Base-by-base conservation (phyloP, 2,113 vertebrate species). In the Eleginops maclovinus region DNA sequence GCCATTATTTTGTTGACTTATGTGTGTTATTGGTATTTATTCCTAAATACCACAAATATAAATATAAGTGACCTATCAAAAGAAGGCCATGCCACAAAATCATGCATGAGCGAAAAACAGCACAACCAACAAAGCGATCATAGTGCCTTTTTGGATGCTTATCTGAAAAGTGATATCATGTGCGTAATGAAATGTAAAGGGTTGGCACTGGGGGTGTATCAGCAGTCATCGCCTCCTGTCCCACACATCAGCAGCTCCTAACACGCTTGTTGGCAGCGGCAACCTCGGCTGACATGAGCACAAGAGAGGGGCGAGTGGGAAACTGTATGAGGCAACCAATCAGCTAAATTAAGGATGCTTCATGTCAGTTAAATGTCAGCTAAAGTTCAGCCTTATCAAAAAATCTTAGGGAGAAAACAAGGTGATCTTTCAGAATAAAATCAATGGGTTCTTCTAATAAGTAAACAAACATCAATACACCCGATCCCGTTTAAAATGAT, bases 301-400 rank as follows among this genome's bases (percentile, higher is more conserved):
- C 72, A 53, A 50, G 82, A 74, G 76, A 70, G 26, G 65, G 43
- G 19, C 15, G 24, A 62, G 36, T 4, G 21, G 47, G 59, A 53
- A n/a, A 4, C 59, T 65, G 60, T 17, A 65, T 46, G 68, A 49
- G 46, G 4, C 12, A 2, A 56, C 47, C 80, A 78, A 69, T 67
- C 72, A 63, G 36, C 55, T 81, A 49, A 78, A 82, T 84, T 65
- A 85, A 66, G 17, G 21, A 61, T 22, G 65, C 50, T 80, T 79
- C 22, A 75, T 72, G 56, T 59, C 54, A 49, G 74, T 31, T 81
- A 77, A 85, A 85, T 70, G 69, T 82, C 80, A 79, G 73, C 74
- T 71, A 64, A 75, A 66, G 75, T 83, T 64, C 71, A 80, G 24
- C 9, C 50, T 51, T 14, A 72, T 82, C 72, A 70, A 51, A 31